These are phyloP conservation scores for Helarctos malayanus DNA, from an alignment of 2,797 vertebrate genomes.

Conservation along the genomic window DNA sequence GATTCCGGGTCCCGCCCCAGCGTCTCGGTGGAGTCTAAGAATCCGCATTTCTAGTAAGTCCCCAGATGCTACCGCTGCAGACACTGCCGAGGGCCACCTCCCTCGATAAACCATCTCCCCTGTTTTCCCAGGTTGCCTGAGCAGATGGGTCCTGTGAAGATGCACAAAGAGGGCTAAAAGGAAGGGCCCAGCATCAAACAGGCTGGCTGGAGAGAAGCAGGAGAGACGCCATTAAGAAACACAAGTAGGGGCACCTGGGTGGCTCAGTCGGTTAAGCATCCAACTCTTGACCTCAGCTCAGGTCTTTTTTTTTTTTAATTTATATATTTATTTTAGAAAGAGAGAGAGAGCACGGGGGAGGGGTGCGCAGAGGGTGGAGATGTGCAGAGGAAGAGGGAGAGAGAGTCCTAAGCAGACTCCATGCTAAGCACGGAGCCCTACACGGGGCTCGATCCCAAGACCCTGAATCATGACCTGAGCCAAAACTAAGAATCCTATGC, in stretches of 20 bases:
- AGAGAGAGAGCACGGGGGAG: neutral
- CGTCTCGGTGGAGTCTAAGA: neutral
- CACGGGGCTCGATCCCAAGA: neutral
- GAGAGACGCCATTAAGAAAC: neutral
- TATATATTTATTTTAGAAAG: neutral
- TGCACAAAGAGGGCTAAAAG: neutral
- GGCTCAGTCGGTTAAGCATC: neutral
- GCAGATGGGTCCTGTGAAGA: neutral
- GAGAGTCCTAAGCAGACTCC: neutral
- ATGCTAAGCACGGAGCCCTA: no score
- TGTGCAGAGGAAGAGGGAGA: neutral
- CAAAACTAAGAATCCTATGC: no score
- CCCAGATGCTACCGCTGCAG: neutral
- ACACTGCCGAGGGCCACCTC: neutral
- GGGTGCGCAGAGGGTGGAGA: no score
- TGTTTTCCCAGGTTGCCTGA: neutral
- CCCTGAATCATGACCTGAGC: neutral
- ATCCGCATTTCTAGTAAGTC: neutral
- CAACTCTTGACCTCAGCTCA: neutral
- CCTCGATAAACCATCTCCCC: neutral
- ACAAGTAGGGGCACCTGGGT: neutral
- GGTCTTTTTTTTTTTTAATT: neutral
- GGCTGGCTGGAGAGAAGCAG: rapidly evolving
- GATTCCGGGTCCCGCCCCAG: rapidly evolving
- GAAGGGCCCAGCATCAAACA: neutral